Conservation (phyloP, 2,797 vertebrate genomes). For the Sebastes nivosus region DNA sequence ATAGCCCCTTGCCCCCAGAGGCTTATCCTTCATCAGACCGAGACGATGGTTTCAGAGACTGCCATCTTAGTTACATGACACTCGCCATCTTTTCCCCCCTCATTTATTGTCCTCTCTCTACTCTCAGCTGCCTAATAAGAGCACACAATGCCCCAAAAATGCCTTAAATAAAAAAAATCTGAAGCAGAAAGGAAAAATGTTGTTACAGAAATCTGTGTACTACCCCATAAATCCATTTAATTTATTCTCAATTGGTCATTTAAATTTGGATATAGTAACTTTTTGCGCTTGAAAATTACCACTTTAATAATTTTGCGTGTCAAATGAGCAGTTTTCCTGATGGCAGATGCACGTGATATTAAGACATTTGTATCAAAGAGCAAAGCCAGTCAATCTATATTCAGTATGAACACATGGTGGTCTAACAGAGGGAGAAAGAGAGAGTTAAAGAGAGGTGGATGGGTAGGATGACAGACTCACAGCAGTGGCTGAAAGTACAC, state of each 20-base stretch:
- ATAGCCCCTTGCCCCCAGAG: too few species aligned
- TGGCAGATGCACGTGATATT: conserved; percentile 37
- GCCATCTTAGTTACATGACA: neutral
- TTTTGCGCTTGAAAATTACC: neutral
- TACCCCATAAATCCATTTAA: neutral
- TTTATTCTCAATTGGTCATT: neutral
- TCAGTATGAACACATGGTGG: conserved; percentile 61
- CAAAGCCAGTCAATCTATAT: conserved; percentile 56
- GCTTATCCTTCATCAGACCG: too few species aligned
- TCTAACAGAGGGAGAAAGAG: conserved; percentile 33
- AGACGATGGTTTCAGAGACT: too few species aligned
- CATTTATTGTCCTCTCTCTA: neutral
- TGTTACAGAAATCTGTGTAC: neutral
- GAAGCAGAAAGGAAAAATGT: neutral
- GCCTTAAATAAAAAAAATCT: neutral
- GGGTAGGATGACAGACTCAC: conserved; percentile 1
- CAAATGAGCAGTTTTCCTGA: conserved; percentile 31
- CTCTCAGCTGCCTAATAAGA: neutral
- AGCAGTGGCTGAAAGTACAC: conserved; percentile 38
- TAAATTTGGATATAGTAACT: neutral
- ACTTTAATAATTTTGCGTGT: neutral
- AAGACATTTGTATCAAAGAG: conserved; percentile 23
- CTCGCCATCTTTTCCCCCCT: neutral
- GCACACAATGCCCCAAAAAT: neutral
- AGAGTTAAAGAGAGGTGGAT: conserved; percentile 24